A percentile compares a stretch with the other conserved stretches of the same genome.
phyloP scores from a whole-genome alignment of 2,888 invertebrate genomes.

The Amphipoea oculea region DNA sequence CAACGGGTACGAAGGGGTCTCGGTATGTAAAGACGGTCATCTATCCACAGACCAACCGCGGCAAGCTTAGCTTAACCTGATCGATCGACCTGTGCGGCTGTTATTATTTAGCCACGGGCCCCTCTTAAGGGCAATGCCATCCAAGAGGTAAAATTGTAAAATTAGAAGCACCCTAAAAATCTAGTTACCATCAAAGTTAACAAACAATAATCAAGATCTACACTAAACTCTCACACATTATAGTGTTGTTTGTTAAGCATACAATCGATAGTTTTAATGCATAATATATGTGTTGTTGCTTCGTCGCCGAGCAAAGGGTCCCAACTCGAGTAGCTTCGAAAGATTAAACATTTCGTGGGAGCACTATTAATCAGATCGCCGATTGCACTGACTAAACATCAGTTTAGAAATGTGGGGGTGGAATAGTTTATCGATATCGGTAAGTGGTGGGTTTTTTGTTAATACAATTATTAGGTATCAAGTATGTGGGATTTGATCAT shows the following conservation, averaged over 20 bases:
- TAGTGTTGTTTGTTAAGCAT: slow-evolving; percentile 59
- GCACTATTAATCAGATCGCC: slow-evolving; percentile 90
- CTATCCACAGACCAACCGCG: no score
- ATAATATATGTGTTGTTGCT: slow-evolving; percentile 79
- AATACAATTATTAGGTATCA: background rate
- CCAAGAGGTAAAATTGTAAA: background rate
- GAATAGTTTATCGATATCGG: slow-evolving; percentile 71
- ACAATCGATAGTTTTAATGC: slow-evolving; percentile 85
- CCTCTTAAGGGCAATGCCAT: background rate
- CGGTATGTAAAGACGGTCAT: no score
- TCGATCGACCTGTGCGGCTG: no score
- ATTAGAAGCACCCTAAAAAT: background rate
- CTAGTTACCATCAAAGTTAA: background rate
- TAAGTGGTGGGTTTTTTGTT: background rate
- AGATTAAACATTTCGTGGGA: slow-evolving; percentile 90
- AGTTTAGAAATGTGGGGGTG: slow-evolving; percentile 70
- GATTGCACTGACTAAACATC: slow-evolving; percentile 90
- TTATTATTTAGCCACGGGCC: no score
- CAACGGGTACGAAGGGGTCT: no score
- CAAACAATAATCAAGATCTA: slow-evolving; percentile 3
- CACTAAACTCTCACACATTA: slow-evolving; percentile 8
- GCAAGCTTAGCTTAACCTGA: no score
- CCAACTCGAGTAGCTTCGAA: slow-evolving; percentile 78
- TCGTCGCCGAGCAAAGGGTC: slow-evolving; percentile 72
- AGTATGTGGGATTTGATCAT: background rate